Conservation (phyloP, 2,113 vertebrate species). For the Nothoprocta perdicaria region DNA sequence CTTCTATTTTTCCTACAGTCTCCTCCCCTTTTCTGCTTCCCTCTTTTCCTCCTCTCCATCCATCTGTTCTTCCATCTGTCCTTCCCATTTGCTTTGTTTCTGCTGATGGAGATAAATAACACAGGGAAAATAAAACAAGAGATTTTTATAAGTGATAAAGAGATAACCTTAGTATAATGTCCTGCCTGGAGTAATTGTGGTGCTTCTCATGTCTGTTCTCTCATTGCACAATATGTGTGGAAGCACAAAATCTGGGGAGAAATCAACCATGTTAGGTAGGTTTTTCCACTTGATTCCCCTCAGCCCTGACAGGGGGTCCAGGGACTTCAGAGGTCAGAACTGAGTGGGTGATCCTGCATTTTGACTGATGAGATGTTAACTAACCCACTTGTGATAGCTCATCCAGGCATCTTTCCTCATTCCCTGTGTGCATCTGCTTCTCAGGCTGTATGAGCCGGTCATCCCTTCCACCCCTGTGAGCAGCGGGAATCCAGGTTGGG, state of each 20-base stretch:
- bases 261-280: background rate
- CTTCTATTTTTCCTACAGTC: background rate
- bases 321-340: background rate
- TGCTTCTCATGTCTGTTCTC: background rate
- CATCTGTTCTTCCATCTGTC: background rate
- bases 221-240: background rate
- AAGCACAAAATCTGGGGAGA: background rate
- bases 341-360: background rate
- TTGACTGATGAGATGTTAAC: background rate
- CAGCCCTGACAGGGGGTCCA: background rate
- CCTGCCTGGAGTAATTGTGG: background rate
- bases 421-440: background rate
- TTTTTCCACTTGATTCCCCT: background rate
- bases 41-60: background rate
- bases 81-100: background rate
- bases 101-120: background rate
- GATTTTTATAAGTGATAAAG: background rate
- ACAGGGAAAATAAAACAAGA: background rate
- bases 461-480: slow-evolving; percentile 39
- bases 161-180: background rate
- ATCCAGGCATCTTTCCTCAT: background rate
- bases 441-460: slow-evolving; percentile 12
- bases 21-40: background rate
- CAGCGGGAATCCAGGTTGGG: slow-evolving; percentile 40
- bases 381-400: background rate